These are phyloP conservation scores for Callochromis pleurospilus DNA, from an alignment of 2,113 vertebrate genomes.

Conservation along the genomic window DNA sequence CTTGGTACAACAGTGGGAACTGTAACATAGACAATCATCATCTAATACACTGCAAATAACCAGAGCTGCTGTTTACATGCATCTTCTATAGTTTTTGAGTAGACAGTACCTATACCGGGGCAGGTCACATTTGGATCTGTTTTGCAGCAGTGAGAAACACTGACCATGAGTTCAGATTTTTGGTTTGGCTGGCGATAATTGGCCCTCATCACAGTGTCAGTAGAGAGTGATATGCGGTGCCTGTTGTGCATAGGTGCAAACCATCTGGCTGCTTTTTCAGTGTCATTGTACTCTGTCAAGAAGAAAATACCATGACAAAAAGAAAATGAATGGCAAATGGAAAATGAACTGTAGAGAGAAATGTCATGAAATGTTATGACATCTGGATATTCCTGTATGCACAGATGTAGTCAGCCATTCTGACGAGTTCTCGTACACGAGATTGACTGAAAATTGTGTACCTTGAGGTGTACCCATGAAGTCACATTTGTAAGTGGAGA, in stretches of 20 bases:
- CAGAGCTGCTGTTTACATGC: background rate
- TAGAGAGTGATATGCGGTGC: background rate
- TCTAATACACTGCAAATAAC: background rate
- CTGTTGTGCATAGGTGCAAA: conserved; percentile 23
- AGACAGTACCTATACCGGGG: conserved; percentile 65
- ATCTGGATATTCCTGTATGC: background rate
- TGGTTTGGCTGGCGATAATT: conserved; percentile 60
- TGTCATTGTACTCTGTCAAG: conserved; percentile 47
- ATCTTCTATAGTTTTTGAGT: background rate
- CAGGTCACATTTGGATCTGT: conserved; percentile 26
- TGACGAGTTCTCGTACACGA: background rate
- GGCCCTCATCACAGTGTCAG: conserved; percentile 67
- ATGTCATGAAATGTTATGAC: background rate
- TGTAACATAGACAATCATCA: conserved; percentile 20
- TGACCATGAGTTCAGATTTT: conserved; percentile 55
- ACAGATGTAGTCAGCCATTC: background rate
- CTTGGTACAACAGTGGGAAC: conserved; percentile 67
- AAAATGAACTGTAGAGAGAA: background rate
- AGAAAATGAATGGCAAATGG: background rate
- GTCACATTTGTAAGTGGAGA: conserved; percentile 70
- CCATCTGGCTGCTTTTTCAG: conserved; percentile 23
- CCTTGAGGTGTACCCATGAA: conserved; percentile 71
- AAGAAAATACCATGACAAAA: background rate
- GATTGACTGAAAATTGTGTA: conserved; percentile 7
- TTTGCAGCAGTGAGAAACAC: conserved; percentile 56